These are phyloP conservation scores for Cyclophora albipunctata DNA, from an alignment of 2,888 invertebrate genomes.

Conservation along the genomic window DNA sequence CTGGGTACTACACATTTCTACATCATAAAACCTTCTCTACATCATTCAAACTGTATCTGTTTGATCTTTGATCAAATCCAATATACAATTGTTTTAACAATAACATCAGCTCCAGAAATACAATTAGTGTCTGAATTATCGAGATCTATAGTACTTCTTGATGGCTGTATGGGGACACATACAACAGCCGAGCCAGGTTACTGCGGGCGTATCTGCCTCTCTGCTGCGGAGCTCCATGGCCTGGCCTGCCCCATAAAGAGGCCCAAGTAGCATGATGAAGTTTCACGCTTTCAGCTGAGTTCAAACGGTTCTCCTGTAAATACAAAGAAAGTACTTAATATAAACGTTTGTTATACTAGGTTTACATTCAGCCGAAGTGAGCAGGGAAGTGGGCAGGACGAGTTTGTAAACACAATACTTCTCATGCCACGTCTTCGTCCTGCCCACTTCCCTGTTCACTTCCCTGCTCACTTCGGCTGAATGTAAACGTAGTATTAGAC, in stretches of 20 bases:
- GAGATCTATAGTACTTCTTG: slow-evolving; percentile 11
- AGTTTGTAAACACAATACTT: neutral
- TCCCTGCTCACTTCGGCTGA: no score
- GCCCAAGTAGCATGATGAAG: slow-evolving; percentile 86
- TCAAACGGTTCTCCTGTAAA: slow-evolving; percentile 72
- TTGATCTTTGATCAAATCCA: no score
- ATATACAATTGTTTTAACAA: neutral
- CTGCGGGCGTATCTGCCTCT: slow-evolving; percentile 67
- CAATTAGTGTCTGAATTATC: no score
- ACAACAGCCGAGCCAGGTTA: slow-evolving; percentile 57
- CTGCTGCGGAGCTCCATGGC: slow-evolving; percentile 73
- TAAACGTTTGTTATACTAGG: neutral
- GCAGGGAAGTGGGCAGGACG: neutral
- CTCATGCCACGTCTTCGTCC: no score
- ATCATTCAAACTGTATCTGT: no score
- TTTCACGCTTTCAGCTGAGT: slow-evolving; percentile 79
- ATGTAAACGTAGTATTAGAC: no score
- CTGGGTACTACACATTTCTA: no score
- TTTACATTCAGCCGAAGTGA: neutral
- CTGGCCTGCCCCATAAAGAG: slow-evolving; percentile 87
- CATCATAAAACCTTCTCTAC: no score
- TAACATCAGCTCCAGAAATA: neutral
- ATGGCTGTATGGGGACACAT: slow-evolving; percentile 40
- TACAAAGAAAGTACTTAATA: neutral
- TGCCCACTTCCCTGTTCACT: no score